A percentile compares a stretch with the other conserved stretches of the same genome.
Evolutionary conservation across 1,140 invertebrate genomes (phyloP).

Genomic region (Drosophila pachea): DNA sequence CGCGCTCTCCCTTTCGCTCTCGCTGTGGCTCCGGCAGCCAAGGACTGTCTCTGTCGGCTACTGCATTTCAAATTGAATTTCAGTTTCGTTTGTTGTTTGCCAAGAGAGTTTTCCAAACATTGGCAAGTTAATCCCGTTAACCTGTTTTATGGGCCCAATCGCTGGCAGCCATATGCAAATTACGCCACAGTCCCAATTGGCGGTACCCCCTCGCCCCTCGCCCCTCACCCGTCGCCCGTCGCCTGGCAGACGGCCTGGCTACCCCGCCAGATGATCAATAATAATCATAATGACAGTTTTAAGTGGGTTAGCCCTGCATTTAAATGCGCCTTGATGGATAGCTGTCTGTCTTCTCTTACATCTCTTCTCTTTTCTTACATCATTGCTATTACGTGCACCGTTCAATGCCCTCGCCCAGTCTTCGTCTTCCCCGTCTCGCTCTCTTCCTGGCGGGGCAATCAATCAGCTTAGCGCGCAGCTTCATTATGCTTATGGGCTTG

Average conservation of each 20-base stretch:
- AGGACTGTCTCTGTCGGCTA: conserved; percentile 24
- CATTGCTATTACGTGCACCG: conserved; percentile 36
- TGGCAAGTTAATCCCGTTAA: conserved; percentile 63
- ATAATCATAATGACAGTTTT: conserved; percentile 76
- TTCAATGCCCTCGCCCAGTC: conserved; percentile 16
- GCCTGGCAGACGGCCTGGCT: background rate
- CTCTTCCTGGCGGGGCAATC: conserved; percentile 47
- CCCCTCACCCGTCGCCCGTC: background rate
- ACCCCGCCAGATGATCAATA: conserved; percentile 64
- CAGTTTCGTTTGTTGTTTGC: conserved; percentile 63
- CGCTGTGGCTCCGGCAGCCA: background rate
- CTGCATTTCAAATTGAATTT: conserved; percentile 62
- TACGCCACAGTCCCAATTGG: conserved; percentile 23
- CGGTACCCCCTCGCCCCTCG: conserved; percentile 5
- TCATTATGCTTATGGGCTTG: conserved; percentile 69
- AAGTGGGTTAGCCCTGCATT: conserved; percentile 70
- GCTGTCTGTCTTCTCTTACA: conserved; percentile 37
- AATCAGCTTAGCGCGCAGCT: conserved; percentile 71
- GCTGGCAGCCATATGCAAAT: conserved; percentile 60
- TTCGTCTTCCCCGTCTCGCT: conserved; percentile 21
- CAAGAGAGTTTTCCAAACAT: conserved; percentile 74
- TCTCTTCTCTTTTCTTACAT: conserved; percentile 47
- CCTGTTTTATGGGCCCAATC: conserved; percentile 50
- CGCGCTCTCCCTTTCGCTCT: background rate
- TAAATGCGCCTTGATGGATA: conserved; percentile 65